These are phyloP conservation scores for Helicolenus hilgendorfi DNA, from an alignment of 2,797 vertebrate genomes.

Conservation along the genomic window DNA sequence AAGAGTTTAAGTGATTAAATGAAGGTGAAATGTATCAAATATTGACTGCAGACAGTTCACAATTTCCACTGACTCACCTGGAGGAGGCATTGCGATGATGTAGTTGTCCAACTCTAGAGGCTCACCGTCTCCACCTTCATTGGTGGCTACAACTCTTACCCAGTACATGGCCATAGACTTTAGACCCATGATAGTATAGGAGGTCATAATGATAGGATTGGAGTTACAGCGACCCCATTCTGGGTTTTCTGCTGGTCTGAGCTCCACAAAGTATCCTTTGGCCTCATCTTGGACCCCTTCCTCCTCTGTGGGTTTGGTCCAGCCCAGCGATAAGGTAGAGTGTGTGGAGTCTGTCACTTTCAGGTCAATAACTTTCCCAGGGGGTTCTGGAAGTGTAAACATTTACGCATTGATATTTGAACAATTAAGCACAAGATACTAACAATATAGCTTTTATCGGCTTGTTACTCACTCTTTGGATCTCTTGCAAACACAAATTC, in stretches of 20 bases:
- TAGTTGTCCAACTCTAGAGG: conserved; percentile 86
- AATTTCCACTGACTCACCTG: conserved; percentile 81
- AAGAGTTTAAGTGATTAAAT: neutral
- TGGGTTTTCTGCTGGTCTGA: conserved; percentile 85
- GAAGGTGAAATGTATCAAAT: neutral
- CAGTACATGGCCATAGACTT: conserved; percentile 90
- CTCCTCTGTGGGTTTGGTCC: conserved; percentile 89
- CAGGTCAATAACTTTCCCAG: conserved; percentile 90
- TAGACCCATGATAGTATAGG: conserved; percentile 91
- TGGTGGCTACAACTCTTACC: conserved; percentile 90
- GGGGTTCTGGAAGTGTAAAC: conserved; percentile 85
- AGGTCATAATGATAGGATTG: conserved; percentile 80
- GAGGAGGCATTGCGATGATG: conserved; percentile 82
- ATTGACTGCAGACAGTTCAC: neutral
- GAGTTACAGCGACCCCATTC: conserved; percentile 91
- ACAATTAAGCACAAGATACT: neutral
- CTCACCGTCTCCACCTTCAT: conserved; percentile 89
- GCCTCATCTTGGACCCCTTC: conserved; percentile 87
- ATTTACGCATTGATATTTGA: neutral
- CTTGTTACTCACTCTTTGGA: conserved; percentile 89
- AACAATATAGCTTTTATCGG: neutral
- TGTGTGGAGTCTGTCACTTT: conserved; percentile 91
- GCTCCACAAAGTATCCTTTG: conserved; percentile 93
- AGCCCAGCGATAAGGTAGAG: conserved; percentile 90
- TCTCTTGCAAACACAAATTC: conserved; percentile 90